Evolutionary conservation across 2,888 invertebrate genomes (phyloP), one percentile per base, ranked within the genome.

Genomic region (Temnothorax ravouxi): DNA sequence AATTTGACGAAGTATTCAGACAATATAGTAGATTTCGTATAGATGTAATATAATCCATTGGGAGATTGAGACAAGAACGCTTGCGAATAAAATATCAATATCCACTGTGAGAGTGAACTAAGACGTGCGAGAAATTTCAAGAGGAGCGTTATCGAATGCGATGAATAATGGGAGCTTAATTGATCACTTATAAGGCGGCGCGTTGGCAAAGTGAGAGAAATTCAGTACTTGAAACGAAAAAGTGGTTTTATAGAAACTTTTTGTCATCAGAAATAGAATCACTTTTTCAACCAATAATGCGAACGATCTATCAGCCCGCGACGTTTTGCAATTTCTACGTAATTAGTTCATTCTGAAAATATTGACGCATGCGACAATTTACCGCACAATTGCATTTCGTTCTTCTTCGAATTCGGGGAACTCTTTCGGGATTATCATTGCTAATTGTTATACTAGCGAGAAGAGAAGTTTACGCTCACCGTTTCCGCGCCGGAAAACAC

Each of bases 221-320:
- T 79, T 79, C 72, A 59, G 21, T 71, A 79, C 47, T 80, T 72
- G 72, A 59, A 72, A 72, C 79, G 59, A 59, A 59, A 59, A 59
- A 80, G 21, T 71, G 71, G 13, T 59, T 56, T 72, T 71, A 72
- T 72, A 47, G 25, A n/a, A 38, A 4, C 38, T 56, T 79, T 79
- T 59, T 71, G 21, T 79, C 79, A 79, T 59, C 72, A 25, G 44
- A 72, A 34, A 38, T 25, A 59, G 72, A 72, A 80, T 80, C 56
- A 41, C 41, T 29, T 38, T 47, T 47, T 47, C 47, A 59, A 72
- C 47, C 59, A 47, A 72, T 72, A 80, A 80, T 72, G 59, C 11
- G 38, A 29, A 71, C 87, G 86, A 89, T 89, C 85, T 67, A 88
- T 87, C 85, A 87, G 81, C 41, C 38, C 25, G 61, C 76, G 84